phyloP scores from a whole-genome alignment of 2,113 vertebrate genomes.

The Paradoxurus hermaphroditus region DNA sequence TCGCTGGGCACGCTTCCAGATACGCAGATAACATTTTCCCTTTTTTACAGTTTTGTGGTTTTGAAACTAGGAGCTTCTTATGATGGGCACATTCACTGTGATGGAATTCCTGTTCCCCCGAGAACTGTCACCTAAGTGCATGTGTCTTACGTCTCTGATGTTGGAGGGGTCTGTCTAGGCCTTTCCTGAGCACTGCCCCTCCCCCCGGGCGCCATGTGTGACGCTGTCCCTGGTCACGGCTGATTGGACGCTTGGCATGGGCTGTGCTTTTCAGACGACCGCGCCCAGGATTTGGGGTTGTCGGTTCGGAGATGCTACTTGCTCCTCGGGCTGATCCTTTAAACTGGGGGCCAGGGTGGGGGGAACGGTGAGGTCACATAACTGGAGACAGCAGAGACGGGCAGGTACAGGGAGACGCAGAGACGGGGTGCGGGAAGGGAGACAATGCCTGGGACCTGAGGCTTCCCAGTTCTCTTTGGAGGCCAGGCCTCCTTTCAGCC shows the following conservation, averaged over 20 bases:
- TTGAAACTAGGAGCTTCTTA: background rate
- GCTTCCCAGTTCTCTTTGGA: background rate
- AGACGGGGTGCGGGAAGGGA: rapidly evolving
- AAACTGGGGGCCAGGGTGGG: background rate
- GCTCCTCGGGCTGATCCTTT: background rate
- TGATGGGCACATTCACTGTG: background rate
- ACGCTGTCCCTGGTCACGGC: background rate
- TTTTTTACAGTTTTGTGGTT: background rate
- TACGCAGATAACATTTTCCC: rapidly evolving
- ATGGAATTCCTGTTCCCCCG: background rate
- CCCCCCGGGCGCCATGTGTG: rapidly evolving
- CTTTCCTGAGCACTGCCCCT: background rate
- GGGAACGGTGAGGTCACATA: background rate
- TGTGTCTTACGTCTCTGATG: background rate
- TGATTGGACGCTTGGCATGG: background rate
- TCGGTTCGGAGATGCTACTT: background rate
- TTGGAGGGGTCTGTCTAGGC: background rate
- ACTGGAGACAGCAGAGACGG: background rate
- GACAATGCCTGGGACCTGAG: too few relatives aligned
- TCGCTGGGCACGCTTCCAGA: background rate
- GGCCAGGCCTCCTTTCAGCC: background rate
- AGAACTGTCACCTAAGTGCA: background rate
- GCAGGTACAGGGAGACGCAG: background rate
- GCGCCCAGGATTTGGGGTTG: background rate
- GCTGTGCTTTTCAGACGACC: background rate